phyloP scores from a whole-genome alignment of 2,888 invertebrate genomes.

The Drymonia ruficornis region DNA sequence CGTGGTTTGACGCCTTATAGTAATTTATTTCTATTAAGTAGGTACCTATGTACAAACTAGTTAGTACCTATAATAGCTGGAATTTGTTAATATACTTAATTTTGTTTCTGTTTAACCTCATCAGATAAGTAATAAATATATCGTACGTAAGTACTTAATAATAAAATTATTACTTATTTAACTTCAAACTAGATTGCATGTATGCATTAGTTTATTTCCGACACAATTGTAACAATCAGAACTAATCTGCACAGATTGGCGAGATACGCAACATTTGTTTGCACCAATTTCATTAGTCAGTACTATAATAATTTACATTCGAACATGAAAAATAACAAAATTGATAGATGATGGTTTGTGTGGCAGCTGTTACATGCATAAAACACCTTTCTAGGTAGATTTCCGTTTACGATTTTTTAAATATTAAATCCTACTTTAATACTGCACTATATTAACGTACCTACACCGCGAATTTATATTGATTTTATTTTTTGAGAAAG shows the following conservation, averaged over 20 bases:
- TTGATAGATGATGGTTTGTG: constrained; percentile 70
- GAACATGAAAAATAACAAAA: constrained; percentile 51
- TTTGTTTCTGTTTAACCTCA: too few relatives aligned
- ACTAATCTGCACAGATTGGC: not conserved
- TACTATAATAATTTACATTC: constrained; percentile 45
- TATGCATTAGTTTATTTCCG: too few relatives aligned
- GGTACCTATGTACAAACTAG: not conserved
- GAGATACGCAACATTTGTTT: constrained; percentile 46
- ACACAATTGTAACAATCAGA: not conserved
- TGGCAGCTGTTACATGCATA: constrained; percentile 82
- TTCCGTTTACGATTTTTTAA: constrained; percentile 64
- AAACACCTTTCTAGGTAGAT: constrained; percentile 68
- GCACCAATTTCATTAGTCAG: constrained; percentile 75
- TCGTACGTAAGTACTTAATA: too few relatives aligned
- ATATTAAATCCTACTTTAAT: constrained; percentile 1
- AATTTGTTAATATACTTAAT: not conserved
- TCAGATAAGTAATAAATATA: too few relatives aligned
- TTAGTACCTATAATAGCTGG: not conserved
- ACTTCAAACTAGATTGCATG: too few relatives aligned
- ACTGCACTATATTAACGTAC: not conserved
- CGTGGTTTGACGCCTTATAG: too few relatives aligned
- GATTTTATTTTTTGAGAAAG: too few relatives aligned
- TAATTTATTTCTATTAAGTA: too few relatives aligned
- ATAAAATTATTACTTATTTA: too few relatives aligned
- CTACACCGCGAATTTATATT: too few relatives aligned